phyloP scores from a whole-genome alignment of 2,888 invertebrate genomes.

The Oegoconia quadripuncta region DNA sequence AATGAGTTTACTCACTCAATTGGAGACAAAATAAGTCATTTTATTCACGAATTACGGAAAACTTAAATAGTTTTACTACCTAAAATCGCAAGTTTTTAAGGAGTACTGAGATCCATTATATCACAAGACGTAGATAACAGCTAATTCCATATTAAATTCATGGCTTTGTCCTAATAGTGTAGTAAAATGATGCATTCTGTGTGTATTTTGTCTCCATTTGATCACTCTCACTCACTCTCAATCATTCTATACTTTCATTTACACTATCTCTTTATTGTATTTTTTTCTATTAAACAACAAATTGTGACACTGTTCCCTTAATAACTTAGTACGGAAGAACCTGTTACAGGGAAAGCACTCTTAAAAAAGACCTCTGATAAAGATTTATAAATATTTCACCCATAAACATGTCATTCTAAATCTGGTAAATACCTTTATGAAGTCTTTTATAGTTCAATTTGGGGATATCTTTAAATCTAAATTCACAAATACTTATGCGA shows the following conservation, averaged over 20 bases:
- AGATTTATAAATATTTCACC: not conserved
- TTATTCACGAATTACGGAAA: conserved; percentile 18
- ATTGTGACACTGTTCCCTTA: conserved; percentile 25
- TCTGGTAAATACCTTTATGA: too few species aligned
- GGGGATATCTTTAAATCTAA: too few species aligned
- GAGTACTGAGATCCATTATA: conserved; percentile 66
- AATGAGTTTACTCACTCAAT: conserved; percentile 56
- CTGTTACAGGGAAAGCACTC: not conserved
- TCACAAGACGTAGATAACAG: conserved; percentile 40
- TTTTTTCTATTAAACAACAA: conserved; percentile 23
- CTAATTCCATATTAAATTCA: conserved; percentile 39
- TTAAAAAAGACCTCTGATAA: too few species aligned
- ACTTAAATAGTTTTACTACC: conserved; percentile 23
- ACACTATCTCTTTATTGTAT: conserved; percentile 31
- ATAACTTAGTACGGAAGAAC: not conserved
- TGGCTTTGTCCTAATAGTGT: conserved; percentile 20
- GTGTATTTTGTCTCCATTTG: conserved; percentile 57
- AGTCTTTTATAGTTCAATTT: too few species aligned
- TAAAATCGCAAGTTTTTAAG: conserved; percentile 29
- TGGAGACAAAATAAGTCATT: conserved; percentile 57
- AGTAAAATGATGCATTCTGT: conserved; percentile 9
- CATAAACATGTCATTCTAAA: not conserved
- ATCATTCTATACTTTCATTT: conserved; percentile 29
- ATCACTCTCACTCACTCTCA: conserved; percentile 40
- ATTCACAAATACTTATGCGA: too few species aligned